phyloP scores from a whole-genome alignment of 2,888 invertebrate species.

The Smittia aterrima region DNA sequence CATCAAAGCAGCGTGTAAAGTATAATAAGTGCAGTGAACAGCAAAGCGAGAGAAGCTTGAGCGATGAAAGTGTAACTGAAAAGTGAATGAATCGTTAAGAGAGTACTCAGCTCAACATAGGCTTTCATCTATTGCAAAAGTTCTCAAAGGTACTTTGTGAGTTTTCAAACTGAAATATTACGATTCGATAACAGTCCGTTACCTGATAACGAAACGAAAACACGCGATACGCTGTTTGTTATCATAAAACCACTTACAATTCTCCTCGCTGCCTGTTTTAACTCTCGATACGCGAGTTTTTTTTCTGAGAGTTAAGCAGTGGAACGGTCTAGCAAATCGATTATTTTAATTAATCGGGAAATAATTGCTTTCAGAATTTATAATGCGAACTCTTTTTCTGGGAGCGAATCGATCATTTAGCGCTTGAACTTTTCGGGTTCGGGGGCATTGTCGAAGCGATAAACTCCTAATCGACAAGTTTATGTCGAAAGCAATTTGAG shows the following conservation, averaged over 20 bases:
- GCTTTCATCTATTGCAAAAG: too few relatives aligned
- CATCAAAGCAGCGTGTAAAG: constrained; percentile 1
- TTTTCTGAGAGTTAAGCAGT: background rate
- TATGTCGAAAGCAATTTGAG: too few relatives aligned
- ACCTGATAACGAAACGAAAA: constrained; percentile 25
- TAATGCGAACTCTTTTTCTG: background rate
- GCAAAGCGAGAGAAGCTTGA: background rate
- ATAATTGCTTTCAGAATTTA: background rate
- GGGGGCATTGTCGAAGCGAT: too few relatives aligned
- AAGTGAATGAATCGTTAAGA: background rate
- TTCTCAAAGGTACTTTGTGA: too few relatives aligned
- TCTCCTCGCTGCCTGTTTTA: constrained; percentile 2
- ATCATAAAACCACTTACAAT: background rate
- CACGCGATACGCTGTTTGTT: constrained; percentile 24
- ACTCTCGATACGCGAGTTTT: background rate
- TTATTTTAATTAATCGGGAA: background rate
- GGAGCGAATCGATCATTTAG: background rate
- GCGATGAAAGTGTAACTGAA: constrained; percentile 7
- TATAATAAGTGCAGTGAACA: too few relatives aligned
- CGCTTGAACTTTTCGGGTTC: background rate
- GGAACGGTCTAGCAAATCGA: background rate
- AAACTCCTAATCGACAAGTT: too few relatives aligned
- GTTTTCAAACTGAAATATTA: too few relatives aligned
- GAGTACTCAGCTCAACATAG: background rate
- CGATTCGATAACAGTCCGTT: constrained; percentile 31